These are phyloP conservation scores for Orgyia antiqua DNA, from an alignment of 2,888 invertebrate species.

Conservation along the genomic window DNA sequence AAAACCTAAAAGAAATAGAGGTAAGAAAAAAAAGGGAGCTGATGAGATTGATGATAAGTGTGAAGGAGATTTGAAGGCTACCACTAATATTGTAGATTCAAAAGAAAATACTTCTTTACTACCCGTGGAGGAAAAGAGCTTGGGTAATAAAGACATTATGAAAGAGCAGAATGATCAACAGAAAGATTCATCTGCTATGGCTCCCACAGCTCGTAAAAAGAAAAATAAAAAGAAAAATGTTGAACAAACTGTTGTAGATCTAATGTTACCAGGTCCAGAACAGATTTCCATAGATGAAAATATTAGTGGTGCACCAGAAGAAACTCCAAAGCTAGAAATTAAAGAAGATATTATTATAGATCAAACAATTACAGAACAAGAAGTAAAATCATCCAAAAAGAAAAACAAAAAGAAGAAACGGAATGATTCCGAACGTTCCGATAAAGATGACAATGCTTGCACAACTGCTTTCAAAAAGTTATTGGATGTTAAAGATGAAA, in stretches of 20 bases:
- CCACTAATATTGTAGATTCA: no score
- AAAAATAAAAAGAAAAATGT: conserved; percentile 54
- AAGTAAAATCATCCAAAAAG: conserved; percentile 41
- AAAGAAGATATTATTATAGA: conserved; percentile 9
- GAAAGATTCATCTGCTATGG: conserved; percentile 16
- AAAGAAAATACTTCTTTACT: conserved; percentile 5
- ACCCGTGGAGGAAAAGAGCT: conserved; percentile 6
- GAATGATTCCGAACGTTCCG: conserved; percentile 56
- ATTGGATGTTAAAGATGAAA: conserved; percentile 30
- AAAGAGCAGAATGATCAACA: conserved; percentile 1
- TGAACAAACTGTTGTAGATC: conserved; percentile 20
- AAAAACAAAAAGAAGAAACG: conserved; percentile 65
- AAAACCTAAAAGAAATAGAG: conserved; percentile 68
- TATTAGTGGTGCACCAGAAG: conserved; percentile 1
- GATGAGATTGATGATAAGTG: conserved; percentile 23
- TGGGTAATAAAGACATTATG: conserved; percentile 3
- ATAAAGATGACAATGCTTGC: conserved; percentile 48
- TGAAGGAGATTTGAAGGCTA: conserved; percentile 22
- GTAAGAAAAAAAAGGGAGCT: conserved; percentile 58
- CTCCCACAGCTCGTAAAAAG: conserved; percentile 54
- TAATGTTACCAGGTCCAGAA: conserved; percentile 9
- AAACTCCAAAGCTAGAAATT: conserved; percentile 6
- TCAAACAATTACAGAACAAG: conserved; percentile 25
- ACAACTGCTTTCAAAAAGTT: conserved; percentile 50
- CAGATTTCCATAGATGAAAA: no score